Percentiles rank a stretch among this genome's conserved stretches.
These are phyloP conservation scores for Varanus salvator DNA, from an alignment of 2,113 vertebrate genomes.

Conservation along the genomic window DNA sequence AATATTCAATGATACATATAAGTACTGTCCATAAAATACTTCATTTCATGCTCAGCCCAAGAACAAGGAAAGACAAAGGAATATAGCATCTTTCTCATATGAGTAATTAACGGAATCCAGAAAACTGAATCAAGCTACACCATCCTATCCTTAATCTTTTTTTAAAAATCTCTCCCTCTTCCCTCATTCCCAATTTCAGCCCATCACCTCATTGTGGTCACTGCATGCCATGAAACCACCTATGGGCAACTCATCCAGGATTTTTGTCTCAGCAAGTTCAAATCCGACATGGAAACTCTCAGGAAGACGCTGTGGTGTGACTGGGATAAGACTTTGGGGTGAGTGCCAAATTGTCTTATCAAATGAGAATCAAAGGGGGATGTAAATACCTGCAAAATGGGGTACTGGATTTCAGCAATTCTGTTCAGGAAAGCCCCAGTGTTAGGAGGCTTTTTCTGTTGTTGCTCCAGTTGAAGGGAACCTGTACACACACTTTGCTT, in stretches of 20 bases:
- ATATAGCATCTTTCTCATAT: background rate
- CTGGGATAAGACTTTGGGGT: conserved; percentile 89
- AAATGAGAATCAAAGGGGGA: background rate
- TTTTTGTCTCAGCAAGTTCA: conserved; percentile 85
- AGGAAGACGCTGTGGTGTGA: conserved; percentile 86
- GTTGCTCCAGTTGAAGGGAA: background rate
- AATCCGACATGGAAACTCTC: conserved; percentile 85
- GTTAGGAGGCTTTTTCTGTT: background rate
- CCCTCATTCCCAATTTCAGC: conserved; percentile 66
- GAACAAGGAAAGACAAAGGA: background rate
- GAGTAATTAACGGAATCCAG: background rate
- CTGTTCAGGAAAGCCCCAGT: too few species aligned
- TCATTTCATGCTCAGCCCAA: background rate
- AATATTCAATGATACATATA: background rate
- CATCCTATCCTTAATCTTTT: accelerated
- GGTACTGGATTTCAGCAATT: background rate
- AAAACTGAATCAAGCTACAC: background rate
- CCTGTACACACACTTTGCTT: background rate
- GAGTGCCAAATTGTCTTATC: conserved; percentile 67
- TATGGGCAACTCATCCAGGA: conserved; percentile 83
- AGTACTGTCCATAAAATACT: background rate
- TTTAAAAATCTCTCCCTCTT: accelerated
- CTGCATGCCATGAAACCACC: conserved; percentile 77
- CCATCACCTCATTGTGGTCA: conserved; percentile 66
- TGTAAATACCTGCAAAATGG: background rate